Evolutionary conservation across 2,888 invertebrate genomes (phyloP), one percentile per base, ranked within the genome.

Genomic region (Trypoxylon attenuatum): DNA sequence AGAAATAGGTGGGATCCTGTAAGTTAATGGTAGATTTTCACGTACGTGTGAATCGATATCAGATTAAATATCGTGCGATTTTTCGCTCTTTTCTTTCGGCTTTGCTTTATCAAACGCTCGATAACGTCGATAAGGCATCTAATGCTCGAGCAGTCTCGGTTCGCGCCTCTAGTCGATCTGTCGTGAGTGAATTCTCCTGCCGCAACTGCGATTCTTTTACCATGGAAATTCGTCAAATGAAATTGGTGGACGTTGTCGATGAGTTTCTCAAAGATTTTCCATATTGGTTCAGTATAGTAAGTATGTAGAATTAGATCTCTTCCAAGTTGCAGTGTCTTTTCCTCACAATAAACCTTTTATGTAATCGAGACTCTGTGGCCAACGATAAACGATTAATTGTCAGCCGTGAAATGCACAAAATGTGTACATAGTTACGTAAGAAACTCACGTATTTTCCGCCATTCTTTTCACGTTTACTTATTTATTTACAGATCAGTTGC

Each of bases 211-310:
- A 33, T 25, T 21, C 25, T 16, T 8, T 19, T 47, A 55, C 5
- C 43, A 83, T 83, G 83, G 83, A 83, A 52, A 75, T 83, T 25
- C 59, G 21, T 13, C n/a, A 60, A 4, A 71, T 83, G 54, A 15
- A 64, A 25, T 79, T 65, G 58, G 82, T 78, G 80, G 75, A 81
- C 63, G 77, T 77, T 18, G 57, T 82, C 45, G 80, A 83, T n/a
- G 83, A 83, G 49, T 83, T 78, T 52, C 61, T 73, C 5, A 46
- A 70, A 27, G 82, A 83, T 57, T 78, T 83, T 18, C 3, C 51
- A 2, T 3, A 68, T 10, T 67, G 79, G 10, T 78, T 73, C 53
- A 39, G 49, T 2, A 49, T 73, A 66, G 82, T 83, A 65, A 82
- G 83, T 83, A 45, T 33, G 10, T 33, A 13, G n/a, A 39, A 16